Percentiles rank a stretch among this genome's conserved stretches.
These are phyloP conservation scores for Nycteola revayana DNA, from an alignment of 2,888 invertebrate species.

Conservation along the genomic window DNA sequence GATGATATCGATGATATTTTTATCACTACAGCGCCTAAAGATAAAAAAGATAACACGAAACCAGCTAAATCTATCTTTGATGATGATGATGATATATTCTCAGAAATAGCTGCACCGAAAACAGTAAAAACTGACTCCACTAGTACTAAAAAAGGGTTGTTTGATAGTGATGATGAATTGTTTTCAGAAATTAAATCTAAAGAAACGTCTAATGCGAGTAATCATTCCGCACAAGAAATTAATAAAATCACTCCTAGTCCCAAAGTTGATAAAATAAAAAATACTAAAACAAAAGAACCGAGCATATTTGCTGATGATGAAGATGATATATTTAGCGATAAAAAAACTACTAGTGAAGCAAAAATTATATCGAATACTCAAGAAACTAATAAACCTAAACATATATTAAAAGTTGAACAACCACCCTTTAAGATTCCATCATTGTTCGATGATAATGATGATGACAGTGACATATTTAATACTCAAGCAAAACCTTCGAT, in stretches of 20 bases:
- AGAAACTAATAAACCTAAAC: conserved; percentile 2
- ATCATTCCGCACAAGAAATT: background rate
- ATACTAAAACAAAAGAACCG: conserved; percentile 10
- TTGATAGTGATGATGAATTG: conserved; percentile 52
- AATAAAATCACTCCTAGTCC: conserved; percentile 2
- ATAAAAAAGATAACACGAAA: conserved; percentile 25
- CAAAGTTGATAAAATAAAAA: background rate
- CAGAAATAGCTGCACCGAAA: conserved; percentile 45
- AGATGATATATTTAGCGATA: conserved; percentile 46
- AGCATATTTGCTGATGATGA: conserved; percentile 56
- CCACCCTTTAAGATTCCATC: conserved; percentile 35
- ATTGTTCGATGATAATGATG: conserved; percentile 56
- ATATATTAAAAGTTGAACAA: conserved; percentile 8
- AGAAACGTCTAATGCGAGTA: background rate
- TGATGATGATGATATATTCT: conserved; percentile 62
- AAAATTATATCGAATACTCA: conserved; percentile 13
- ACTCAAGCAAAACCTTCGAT: conserved; percentile 4
- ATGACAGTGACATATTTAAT: conserved; percentile 36
- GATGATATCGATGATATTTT: conserved; percentile 75
- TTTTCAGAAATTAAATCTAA: conserved; percentile 25
- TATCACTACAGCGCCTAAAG: conserved; percentile 44
- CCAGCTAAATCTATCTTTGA: conserved; percentile 58
- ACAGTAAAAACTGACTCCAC: conserved; percentile 20
- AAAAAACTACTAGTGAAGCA: conserved; percentile 13
- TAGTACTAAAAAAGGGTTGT: conserved; percentile 32